A percentile compares a stretch with the other conserved stretches of the same genome.
phyloP scores from a whole-genome alignment of 2,113 vertebrate species.

The Fregetta grallaria region DNA sequence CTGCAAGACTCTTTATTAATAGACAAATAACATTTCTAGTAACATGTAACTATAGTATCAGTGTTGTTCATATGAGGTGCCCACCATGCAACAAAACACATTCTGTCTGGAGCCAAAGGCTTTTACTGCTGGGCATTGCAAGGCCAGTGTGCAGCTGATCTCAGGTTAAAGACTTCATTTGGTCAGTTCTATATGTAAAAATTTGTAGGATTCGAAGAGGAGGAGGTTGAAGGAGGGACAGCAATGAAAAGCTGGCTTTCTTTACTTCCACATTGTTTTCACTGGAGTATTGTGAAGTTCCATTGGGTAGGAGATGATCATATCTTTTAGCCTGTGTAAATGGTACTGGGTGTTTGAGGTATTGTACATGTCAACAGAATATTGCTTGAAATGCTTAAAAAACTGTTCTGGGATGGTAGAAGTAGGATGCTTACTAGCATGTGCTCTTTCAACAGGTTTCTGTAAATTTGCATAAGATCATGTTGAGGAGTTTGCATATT shows the following conservation, averaged over 20 bases:
- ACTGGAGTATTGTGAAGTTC: not conserved
- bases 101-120: not conserved
- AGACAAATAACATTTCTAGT: not conserved
- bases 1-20: not conserved
- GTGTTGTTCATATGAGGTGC: not conserved
- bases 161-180: not conserved
- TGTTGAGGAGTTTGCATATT: not conserved
- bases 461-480: not conserved
- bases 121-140: not conserved
- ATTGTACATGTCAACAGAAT: not conserved
- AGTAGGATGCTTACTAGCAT: not conserved
- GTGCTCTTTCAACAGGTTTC: not conserved
- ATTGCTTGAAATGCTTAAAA: not conserved
- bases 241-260: not conserved
- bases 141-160: not conserved
- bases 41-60: not conserved
- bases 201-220: not conserved
- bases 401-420: not conserved
- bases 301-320: not conserved
- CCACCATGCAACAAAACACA: not conserved
- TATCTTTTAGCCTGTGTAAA: not conserved
- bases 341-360: not conserved
- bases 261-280: not conserved
- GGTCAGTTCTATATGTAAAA: not conserved
- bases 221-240: not conserved